Percentiles rank a stretch among this genome's conserved stretches.
Evolutionary conservation across 2,888 invertebrate species (phyloP).

Genomic region (Cerastoderma edule): DNA sequence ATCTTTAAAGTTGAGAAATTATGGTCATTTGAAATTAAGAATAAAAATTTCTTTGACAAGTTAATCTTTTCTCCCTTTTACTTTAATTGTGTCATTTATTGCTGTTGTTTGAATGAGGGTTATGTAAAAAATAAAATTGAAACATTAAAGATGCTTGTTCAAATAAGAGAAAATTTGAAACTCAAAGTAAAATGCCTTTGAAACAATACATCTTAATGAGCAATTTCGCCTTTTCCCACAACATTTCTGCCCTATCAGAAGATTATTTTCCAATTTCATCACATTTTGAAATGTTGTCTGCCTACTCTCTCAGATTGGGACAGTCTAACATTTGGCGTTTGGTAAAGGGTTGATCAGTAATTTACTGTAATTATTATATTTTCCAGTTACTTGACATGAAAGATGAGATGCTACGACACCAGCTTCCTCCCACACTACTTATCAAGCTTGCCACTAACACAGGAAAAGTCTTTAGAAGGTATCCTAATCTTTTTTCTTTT

Average conservation of each 20-base stretch:
- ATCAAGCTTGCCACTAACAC: conserved; percentile 78
- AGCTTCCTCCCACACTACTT: conserved; percentile 81
- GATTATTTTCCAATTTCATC: neutral
- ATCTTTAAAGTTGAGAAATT: too few species aligned
- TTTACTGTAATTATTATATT: neutral
- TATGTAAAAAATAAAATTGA: too few species aligned
- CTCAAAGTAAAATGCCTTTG: too few species aligned
- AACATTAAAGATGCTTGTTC: too few species aligned
- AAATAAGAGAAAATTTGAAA: too few species aligned
- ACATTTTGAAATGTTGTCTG: neutral
- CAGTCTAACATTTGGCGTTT: conserved; percentile 1
- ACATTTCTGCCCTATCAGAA: neutral
- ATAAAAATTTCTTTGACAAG: too few species aligned
- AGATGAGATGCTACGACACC: conserved; percentile 81
- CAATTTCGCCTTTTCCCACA: neutral
- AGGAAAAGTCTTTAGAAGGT: conserved; percentile 82
- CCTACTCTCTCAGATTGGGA: neutral
- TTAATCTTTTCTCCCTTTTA: too few species aligned
- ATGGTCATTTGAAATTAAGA: too few species aligned
- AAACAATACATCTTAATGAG: too few species aligned
- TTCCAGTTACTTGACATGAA: conserved; percentile 80
- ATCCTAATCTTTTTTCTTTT: conserved; percentile 4
- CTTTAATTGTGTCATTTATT: too few species aligned
- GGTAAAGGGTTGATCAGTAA: neutral
- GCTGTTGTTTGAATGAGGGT: too few species aligned